Conservation (phyloP, 2,888 invertebrate genomes). For the Periphyllus acericola region DNA sequence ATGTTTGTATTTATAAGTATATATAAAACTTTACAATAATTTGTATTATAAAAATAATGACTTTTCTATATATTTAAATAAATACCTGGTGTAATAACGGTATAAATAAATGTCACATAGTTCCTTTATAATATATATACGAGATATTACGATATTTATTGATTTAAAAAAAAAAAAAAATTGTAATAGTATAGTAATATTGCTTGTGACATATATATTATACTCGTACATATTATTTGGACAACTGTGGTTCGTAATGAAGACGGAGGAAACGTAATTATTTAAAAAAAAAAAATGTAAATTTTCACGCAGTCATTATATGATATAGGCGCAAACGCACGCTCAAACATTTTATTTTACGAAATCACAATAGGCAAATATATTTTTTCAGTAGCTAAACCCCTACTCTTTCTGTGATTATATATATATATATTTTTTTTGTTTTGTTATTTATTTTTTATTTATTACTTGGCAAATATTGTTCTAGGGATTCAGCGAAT, state of each 20-base stretch:
- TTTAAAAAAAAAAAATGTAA: constrained; percentile 8
- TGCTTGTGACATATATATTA: constrained; percentile 56
- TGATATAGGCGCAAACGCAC: constrained; percentile 41
- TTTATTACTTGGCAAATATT: constrained; percentile 48
- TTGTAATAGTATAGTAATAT: constrained; percentile 52
- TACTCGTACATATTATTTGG: constrained; percentile 49
- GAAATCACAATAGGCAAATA: constrained; percentile 51
- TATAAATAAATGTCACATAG: constrained; percentile 62
- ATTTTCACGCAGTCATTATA: constrained; percentile 44
- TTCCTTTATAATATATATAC: constrained; percentile 43
- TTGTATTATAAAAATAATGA: constrained; percentile 59
- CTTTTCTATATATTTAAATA: constrained; percentile 49
- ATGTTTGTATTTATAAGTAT: constrained; percentile 60
- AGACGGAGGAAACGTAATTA: constrained; percentile 23
- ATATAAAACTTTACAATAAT: constrained; percentile 59
- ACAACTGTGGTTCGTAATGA: constrained; percentile 56
- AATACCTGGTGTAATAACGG: constrained; percentile 31
- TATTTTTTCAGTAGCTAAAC: constrained; percentile 47
- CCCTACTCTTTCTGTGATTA: constrained; percentile 58
- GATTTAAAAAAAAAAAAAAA: constrained; percentile 39
- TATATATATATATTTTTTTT: constrained; percentile 45
- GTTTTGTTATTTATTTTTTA: constrained; percentile 53
- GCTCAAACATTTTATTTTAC: constrained; percentile 57
- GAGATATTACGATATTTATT: constrained; percentile 42
- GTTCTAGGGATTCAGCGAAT: constrained; percentile 42